Evolutionary conservation across 2,888 invertebrate genomes (phyloP).

Genomic region (Drosophila anceps): DNA sequence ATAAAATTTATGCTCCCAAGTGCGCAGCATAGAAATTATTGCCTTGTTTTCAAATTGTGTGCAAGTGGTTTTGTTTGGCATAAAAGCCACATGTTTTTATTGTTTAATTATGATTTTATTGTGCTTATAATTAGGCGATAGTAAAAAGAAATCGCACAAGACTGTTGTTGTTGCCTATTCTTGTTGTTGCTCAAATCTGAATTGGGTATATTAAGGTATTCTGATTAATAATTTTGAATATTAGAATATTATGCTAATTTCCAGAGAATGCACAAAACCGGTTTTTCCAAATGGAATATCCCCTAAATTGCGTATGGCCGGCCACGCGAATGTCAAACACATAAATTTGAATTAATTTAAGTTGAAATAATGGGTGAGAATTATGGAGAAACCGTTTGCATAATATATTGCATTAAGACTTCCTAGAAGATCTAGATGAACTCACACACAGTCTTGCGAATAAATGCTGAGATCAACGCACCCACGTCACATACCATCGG

Average conservation of each 20-base stretch:
- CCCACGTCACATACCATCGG: conserved; percentile 61
- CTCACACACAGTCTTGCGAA: conserved; percentile 55
- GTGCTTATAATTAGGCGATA: conserved; percentile 62
- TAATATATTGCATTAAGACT: conserved; percentile 72
- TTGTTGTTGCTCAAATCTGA: conserved; percentile 34
- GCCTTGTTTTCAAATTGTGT: conserved; percentile 58
- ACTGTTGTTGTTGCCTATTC: conserved; percentile 26
- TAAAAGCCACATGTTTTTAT: conserved; percentile 52
- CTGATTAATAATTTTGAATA: not conserved
- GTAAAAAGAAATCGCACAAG: conserved; percentile 32
- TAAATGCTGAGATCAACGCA: conserved; percentile 70
- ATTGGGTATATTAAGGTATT: conserved; percentile 27
- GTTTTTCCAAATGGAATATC: conserved; percentile 26
- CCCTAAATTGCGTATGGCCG: conserved; percentile 24
- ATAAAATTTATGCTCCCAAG: conserved; percentile 62
- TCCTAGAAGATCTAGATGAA: conserved; percentile 66
- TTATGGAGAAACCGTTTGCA: conserved; percentile 51
- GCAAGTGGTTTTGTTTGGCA: conserved; percentile 40
- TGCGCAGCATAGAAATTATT: conserved; percentile 59
- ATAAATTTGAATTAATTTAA: conserved; percentile 70
- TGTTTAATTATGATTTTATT: conserved; percentile 67
- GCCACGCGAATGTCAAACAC: conserved; percentile 41
- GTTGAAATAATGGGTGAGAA: conserved; percentile 34
- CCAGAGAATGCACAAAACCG: conserved; percentile 8
- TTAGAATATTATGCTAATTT: not conserved